Base-by-base conservation (phyloP, 2,113 vertebrate genomes). In the Puma concolor region DNA sequence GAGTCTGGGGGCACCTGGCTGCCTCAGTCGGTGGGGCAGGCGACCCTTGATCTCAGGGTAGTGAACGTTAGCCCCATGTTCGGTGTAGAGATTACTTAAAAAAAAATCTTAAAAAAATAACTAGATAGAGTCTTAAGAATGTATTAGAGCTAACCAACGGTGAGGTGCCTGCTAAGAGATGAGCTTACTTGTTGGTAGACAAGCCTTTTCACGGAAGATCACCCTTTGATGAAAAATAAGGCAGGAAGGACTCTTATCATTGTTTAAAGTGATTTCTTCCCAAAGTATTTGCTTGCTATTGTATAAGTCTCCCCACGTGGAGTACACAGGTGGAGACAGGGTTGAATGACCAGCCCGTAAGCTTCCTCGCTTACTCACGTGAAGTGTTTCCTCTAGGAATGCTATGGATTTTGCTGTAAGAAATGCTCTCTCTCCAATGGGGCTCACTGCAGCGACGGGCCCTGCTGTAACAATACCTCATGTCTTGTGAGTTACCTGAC, bases 401-500 rank as follows among this genome's bases (percentile, higher is more conserved):
- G 99, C 98, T 99, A 99, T 50, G 99, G 99, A 85, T 98, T 99
- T 64, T 99, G 99, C 98, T 99, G 99, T 98, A 99, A 99, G 98
- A 99, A 99, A 95, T 99, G 99, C 79, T 99, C 99, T 54, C 99
- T 99, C 21, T 99, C 99, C 94, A 99, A 99, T 0, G 99, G 99
- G 80, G 99, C 99, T 14, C 99, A 99, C 41, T 99, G 99, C 98
- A 99, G 99, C 1, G 99, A 99, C 1, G 99, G 99, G 36, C 99
- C 99, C 12, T 99, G 99, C 99, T 99, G 99, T 97, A 99, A 99
- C 86, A 99, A 72, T 1, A 98, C 99, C 4, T 99, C 99, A 0
- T 99, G 99, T 97, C 99, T 99, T 98, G 99, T 99, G 98, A 98
- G 99, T 99, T 76, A 71, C 97, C 63, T 15, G 50, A 29, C 21